Evolutionary conservation across 1,140 invertebrate species (phyloP).

Genomic region (Eupeodes corollae): DNA sequence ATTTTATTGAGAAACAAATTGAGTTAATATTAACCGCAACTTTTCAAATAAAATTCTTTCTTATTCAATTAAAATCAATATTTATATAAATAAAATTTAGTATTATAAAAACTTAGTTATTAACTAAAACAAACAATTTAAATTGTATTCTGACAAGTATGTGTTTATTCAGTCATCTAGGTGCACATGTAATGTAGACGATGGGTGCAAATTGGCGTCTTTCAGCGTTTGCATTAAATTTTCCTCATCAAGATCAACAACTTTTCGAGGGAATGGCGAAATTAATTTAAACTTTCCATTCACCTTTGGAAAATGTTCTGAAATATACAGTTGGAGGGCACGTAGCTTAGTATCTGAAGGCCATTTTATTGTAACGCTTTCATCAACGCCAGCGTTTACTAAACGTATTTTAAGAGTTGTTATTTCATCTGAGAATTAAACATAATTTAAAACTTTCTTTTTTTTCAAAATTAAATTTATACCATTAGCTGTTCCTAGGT

Average conservation of each 20-base stretch:
- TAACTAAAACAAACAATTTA: too few species aligned
- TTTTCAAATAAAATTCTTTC: too few species aligned
- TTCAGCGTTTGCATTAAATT: constrained; percentile 13
- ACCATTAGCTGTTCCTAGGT: constrained; percentile 28
- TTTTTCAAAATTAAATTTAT: constrained; percentile 7
- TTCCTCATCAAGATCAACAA: constrained; percentile 18
- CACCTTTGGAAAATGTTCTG: constrained; percentile 26
- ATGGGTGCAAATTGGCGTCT: constrained; percentile 32
- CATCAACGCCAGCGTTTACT: constrained; percentile 24
- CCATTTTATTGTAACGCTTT: constrained; percentile 32
- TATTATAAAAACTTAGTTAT: too few species aligned
- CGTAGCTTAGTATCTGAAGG: constrained; percentile 29
- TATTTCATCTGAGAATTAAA: constrained; percentile 11
- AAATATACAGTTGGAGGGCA: constrained; percentile 25
- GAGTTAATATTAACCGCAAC: too few species aligned
- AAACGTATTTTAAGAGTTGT: constrained; percentile 27
- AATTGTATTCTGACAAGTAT: too few species aligned
- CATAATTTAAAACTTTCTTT: not conserved
- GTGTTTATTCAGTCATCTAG: constrained; percentile 21
- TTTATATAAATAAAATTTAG: too few species aligned
- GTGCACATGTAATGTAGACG: constrained; percentile 33
- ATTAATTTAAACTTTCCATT: constrained; percentile 29
- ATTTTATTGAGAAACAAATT: too few species aligned
- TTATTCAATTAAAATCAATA: too few species aligned
- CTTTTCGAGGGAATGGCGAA: constrained; percentile 32